Evolutionary conservation across 2,888 invertebrate genomes (phyloP), one percentile per base, ranked within the genome.

Genomic region (Tineola bisselliella): DNA sequence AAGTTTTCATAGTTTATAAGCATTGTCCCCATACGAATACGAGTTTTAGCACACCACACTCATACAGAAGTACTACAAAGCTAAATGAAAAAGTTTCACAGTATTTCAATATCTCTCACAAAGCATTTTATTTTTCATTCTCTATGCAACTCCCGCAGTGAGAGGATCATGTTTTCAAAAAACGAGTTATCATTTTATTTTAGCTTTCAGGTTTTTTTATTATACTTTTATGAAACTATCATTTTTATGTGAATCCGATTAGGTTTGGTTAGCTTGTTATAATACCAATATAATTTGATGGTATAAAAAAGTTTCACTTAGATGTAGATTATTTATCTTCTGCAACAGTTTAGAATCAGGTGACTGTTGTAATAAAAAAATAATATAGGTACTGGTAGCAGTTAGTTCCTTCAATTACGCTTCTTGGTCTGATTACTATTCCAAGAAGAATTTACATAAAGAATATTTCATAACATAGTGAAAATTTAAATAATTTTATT

Each of bases 121-220:
- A 58, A 33, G 58, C 58, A 58, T 58, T 58, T 58, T 58, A 58
- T 33, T 25, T 10, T 33, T 2, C 31, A 25, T 58, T 33, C 31
- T 19, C 58, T 15, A 33, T 17, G 13, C 58, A 58, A 58, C 58
- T 58, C 13, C 3, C 11, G 13, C 56, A 15, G 48, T n/a, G 48
- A 48, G 54, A 25, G 58, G 58, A 58, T 58, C 58, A 58, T 58
- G 58, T 58, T 58, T 58, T 58, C 58, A 58, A 58, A 58, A 54
- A 58, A 31, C 58, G 33, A 58, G 58, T 58, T 58, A 58, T 58
- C 58, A 58, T 58, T 58, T 58, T 17, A 57, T n/a, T 31, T 56
- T 19, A 17, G 30, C 58, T 19, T 25, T 25, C 25, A 25, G 25
- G 5, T 15, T 52, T 52, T 52, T 52, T 52, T 15, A 17, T n/a